Base-by-base conservation (phyloP, 2,113 vertebrate genomes). In the Astur gentilis region DNA sequence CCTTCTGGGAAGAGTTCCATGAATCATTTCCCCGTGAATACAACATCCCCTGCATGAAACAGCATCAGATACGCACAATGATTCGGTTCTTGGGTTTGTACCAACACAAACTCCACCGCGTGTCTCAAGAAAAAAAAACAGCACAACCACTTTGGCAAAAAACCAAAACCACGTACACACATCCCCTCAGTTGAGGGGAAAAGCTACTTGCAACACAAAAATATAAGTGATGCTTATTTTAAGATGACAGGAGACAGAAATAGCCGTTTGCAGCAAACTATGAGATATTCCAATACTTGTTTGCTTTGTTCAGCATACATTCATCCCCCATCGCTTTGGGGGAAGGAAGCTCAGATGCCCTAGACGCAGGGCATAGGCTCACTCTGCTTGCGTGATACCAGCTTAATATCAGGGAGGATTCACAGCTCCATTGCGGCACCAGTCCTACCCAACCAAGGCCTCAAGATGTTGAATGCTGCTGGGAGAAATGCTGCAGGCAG, bases 261-360 rank as follows among this genome's bases (percentile, higher is more conserved):
- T 4, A 66, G 82, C 20, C 10, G 76, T 44, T 70, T 83, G 18
- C 57, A 38, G 73, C 29, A 62, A 60, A 36, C 9, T 44, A 21
- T 8, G 83, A 18, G 67, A 69, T 18, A 32, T 79, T 44, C 80
- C 69, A 65, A 40, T 32, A 45, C 31, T n/a, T 40, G 23, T 75
- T 85, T 26, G 71, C 36, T 76, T 86, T 52, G 44, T 12, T 52
- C 36, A 45, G 23, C 27, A 16, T 7, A 8, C 6, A 2, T 5
- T 8, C 14, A 3, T 4, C 7, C 11, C 60, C 36, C 32, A 5
- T n/a, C 23, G 8, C 0, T 0, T 2, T 14, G 20, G 40, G 52
- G 21, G 20, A 45, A 27, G 7, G 27, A 38, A 44, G 23, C 11
- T 19, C 36, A 44, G 23, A 22, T 1, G 13, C 12, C 17, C 26